Evolutionary conservation across 2,888 invertebrate genomes (phyloP), one percentile per base, ranked within the genome.

Genomic region (Exocentrus adspersus): DNA sequence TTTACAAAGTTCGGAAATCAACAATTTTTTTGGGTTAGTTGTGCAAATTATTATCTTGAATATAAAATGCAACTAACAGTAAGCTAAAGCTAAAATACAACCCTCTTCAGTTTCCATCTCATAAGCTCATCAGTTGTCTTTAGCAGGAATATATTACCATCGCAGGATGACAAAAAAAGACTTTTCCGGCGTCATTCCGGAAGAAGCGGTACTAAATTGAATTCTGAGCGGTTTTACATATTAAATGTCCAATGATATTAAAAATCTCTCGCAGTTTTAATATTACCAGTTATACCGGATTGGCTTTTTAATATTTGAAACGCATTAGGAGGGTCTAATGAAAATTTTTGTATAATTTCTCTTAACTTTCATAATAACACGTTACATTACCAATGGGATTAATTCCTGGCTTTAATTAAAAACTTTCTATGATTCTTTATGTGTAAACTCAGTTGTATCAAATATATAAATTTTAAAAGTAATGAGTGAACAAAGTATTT

Each of bases 141-240:
- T 24, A 28, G 54, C 54, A n/a, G 28, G 43, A 43, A 43, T 24
- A 54, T 43, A 43, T 43, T 54, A 43, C 43, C 14, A 21, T 43
- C 54, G 45, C 24, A 21, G 43, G 54, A 28, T 24, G 28, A 30
- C 54, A 20, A 53, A 43, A 43, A 43, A 30, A 43, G 54, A 43
- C 43, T 43, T 54, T 43, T 16, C 43, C 43, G 24, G 41, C 43
- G 53, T 21, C 14, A 43, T 28, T 54, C 17, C 37, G 43, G 24
- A 54, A 24, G 43, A 42, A 54, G 41, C n/a, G 24, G 17, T 43
- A 54, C 43, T 45, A 54, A 54, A 54, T 54, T 54, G 42, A 28
- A 54, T 54, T 54, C 43, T 54, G 54, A 54, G 14, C 54, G 54
- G 43, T 54, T 54, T 54, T 54, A 43, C 42, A 54, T 54, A 28